Conservation (phyloP, 1,140 invertebrate species). For the Cepaea nemoralis region DNA sequence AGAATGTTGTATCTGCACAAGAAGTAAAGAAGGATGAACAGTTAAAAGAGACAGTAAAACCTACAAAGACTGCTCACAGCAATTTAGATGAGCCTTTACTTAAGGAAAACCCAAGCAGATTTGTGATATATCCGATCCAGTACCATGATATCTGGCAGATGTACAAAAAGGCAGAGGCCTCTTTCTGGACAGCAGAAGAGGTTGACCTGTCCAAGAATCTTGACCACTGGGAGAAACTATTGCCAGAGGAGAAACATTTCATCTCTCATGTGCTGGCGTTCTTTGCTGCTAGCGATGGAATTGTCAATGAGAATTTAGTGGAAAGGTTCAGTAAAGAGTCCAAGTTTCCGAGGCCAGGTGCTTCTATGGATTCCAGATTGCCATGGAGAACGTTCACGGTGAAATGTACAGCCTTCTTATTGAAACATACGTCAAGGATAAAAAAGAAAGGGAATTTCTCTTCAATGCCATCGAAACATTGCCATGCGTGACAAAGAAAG, state of each 20-base stretch:
- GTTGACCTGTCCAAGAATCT: constrained; percentile 81
- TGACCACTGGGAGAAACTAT: constrained; percentile 87
- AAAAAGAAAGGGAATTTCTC: constrained; percentile 75
- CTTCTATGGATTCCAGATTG: constrained; percentile 99
- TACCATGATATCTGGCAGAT: constrained; percentile 96
- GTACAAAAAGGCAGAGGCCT: constrained; percentile 99
- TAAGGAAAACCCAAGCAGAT: constrained; percentile 89
- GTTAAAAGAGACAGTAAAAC: no score
- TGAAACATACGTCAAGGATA: constrained; percentile 94
- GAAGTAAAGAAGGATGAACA: no score
- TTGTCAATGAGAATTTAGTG: constrained; percentile 99
- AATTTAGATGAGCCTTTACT: constrained; percentile 85
- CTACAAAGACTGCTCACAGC: background rate
- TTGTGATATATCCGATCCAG: constrained; percentile 96
- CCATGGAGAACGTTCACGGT: constrained; percentile 99
- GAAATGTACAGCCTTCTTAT: constrained; percentile 99
- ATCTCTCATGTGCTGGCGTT: constrained; percentile 98
- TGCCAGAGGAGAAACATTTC: constrained; percentile 90
- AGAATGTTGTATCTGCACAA: no score
- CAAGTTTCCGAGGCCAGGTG: constrained; percentile 96
- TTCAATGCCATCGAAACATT: constrained; percentile 97
- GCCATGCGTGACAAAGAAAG: constrained; percentile 97
- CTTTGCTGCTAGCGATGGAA: constrained; percentile 99
- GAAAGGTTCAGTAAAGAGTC: constrained; percentile 96
- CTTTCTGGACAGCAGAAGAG: constrained; percentile 99